Percentiles rank a stretch among this genome's conserved stretches.
Conservation (phyloP, 2,888 invertebrate species). For the Neocrepidodera transversa region DNA sequence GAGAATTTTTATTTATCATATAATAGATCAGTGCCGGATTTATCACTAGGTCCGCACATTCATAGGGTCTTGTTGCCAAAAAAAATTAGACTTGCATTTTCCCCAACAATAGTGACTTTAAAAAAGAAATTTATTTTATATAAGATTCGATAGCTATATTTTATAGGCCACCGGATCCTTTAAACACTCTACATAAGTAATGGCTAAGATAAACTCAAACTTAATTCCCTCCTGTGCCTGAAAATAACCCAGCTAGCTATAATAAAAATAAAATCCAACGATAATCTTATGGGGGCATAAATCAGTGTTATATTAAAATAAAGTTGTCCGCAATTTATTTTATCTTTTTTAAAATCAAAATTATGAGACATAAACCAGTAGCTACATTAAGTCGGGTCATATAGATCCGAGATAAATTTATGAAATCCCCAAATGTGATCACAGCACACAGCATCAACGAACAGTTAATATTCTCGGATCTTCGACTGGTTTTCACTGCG, state of each 20-base stretch:
- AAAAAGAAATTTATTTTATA: too few species aligned
- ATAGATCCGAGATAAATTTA: conserved; percentile 51
- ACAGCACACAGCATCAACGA: conserved; percentile 54
- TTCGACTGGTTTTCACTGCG: conserved; percentile 30
- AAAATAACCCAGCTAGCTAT: neutral
- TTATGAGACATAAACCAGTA: conserved; percentile 55
- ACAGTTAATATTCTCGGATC: conserved; percentile 56
- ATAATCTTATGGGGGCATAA: conserved; percentile 38
- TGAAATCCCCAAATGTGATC: conserved; percentile 54
- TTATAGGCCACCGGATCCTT: too few species aligned
- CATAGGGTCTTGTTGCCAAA: too few species aligned
- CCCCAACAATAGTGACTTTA: too few species aligned
- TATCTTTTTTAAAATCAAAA: conserved; percentile 56
- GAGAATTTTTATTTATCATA: too few species aligned
- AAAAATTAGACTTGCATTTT: too few species aligned
- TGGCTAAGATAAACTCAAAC: too few species aligned
- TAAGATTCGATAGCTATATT: too few species aligned
- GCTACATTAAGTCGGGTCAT: conserved; percentile 49
- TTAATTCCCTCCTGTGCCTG: too few species aligned
- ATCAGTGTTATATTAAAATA: conserved; percentile 51
- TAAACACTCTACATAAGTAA: too few species aligned
- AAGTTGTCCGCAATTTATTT: conserved; percentile 54
- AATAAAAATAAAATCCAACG: conserved; percentile 19
- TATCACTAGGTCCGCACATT: too few species aligned
- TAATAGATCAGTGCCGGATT: too few species aligned